phyloP scores from a whole-genome alignment of 2,888 invertebrate genomes.

The Strigamia transsilvanica region DNA sequence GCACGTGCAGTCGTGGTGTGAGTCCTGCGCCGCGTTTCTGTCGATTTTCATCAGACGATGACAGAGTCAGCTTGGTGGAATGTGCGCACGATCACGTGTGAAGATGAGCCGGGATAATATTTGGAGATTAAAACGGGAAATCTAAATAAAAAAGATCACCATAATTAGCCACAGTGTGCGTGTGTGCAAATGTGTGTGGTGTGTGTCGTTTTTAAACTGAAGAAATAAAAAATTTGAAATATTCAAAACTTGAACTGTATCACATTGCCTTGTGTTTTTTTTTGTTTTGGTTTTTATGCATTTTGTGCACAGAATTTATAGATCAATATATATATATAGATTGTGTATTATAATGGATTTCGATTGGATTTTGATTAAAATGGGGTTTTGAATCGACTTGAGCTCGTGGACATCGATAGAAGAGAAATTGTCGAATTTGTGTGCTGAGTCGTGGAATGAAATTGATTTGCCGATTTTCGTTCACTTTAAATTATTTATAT shows the following conservation, averaged over 20 bases:
- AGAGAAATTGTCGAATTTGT: too few species aligned
- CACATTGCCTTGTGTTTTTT: background rate
- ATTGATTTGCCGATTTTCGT: background rate
- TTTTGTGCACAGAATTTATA: background rate
- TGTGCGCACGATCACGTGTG: slow-evolving; percentile 40
- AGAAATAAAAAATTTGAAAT: background rate
- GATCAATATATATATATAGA: background rate
- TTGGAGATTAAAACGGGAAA: too few species aligned
- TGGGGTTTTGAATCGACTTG: background rate
- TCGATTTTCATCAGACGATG: slow-evolving; percentile 10
- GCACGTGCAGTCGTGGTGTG: slow-evolving; percentile 1
- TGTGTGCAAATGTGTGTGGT: background rate
- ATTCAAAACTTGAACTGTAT: background rate
- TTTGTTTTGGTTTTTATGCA: background rate
- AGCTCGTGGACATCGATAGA: too few species aligned
- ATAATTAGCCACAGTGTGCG: background rate
- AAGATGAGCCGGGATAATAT: background rate
- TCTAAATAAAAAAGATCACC: slow-evolving; percentile 6
- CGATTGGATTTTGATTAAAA: background rate
- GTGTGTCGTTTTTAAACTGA: background rate
- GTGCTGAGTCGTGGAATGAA: background rate
- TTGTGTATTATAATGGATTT: slow-evolving; percentile 3
- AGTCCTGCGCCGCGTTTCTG: background rate
- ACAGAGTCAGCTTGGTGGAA: slow-evolving; percentile 44
- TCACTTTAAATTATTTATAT: too few species aligned